A percentile compares a stretch with the other conserved stretches of the same genome.
Conservation (phyloP, 2,113 vertebrate species). For the Periophthalmodon schlosseri region DNA sequence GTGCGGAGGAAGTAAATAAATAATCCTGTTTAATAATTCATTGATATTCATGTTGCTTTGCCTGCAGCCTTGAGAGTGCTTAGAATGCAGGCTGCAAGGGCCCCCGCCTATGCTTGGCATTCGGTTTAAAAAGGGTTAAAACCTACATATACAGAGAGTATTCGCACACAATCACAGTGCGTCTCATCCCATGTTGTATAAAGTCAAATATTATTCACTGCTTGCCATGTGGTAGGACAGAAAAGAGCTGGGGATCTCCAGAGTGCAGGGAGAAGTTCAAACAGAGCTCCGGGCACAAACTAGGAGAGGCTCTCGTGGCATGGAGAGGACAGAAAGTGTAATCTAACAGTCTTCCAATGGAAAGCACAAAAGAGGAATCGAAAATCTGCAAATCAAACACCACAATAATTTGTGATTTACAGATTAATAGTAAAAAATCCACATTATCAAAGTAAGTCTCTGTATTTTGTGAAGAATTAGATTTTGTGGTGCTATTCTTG, state of each 20-base stretch:
- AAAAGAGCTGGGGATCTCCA: constrained; percentile 62
- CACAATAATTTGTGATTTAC: not conserved
- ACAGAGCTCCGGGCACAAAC: constrained; percentile 62
- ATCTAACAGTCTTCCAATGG: constrained; percentile 56
- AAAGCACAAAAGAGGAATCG: not conserved
- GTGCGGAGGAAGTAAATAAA: constrained; percentile 78
- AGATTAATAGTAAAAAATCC: not conserved
- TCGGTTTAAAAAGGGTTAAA: constrained; percentile 49
- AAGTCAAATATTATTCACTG: constrained; percentile 29
- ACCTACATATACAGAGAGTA: constrained; percentile 13
- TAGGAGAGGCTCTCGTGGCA: constrained; percentile 34
- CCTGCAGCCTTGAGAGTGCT: constrained; percentile 73
- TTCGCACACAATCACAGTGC: not conserved
- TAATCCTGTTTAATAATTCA: constrained; percentile 79
- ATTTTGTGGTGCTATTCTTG: not conserved
- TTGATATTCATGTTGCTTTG: constrained; percentile 77
- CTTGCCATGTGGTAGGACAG: constrained; percentile 50
- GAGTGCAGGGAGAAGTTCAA: constrained; percentile 73
- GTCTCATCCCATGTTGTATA: constrained; percentile 11
- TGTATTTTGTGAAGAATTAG: not conserved
- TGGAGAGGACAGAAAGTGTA: constrained; percentile 60
- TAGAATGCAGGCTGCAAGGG: constrained; percentile 74
- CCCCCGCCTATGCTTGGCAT: constrained; percentile 53
- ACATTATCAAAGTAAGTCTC: not conserved
- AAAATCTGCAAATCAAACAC: not conserved